Percentiles rank a stretch among this genome's conserved stretches.
Evolutionary conservation across 2,888 invertebrate genomes (phyloP).

Genomic region (Cephus spinipes): DNA sequence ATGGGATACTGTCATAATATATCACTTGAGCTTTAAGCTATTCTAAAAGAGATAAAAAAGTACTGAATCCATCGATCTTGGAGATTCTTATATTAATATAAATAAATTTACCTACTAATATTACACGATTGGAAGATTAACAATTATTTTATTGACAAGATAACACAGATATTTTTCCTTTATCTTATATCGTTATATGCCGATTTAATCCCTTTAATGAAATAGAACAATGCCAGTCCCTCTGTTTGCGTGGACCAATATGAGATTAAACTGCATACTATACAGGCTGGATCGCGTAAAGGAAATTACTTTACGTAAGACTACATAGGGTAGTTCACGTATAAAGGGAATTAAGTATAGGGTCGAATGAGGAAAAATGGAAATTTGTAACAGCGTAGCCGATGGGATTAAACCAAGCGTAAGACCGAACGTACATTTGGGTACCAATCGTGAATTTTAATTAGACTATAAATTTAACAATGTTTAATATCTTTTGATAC

Average conservation of each 20-base stretch:
- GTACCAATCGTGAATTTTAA: constrained; percentile 28
- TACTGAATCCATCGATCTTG: neutral
- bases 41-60: neutral
- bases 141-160: neutral
- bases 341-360: neutral
- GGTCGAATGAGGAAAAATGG: constrained; percentile 30
- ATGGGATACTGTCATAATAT: neutral
- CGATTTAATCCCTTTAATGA: neutral
- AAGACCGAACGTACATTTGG: constrained; percentile 26
- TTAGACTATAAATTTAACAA: constrained; percentile 43
- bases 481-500: neutral
- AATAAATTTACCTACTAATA: neutral
- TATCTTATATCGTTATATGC: neutral
- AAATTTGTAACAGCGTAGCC: constrained; percentile 42
- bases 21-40: neutral
- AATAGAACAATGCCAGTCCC: neutral
- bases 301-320: neutral
- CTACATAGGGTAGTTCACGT: neutral
- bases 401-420: constrained; percentile 41
- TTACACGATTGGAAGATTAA: neutral
- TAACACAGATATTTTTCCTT: neutral
- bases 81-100: neutral
- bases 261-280: neutral
- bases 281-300: neutral
- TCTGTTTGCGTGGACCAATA: neutral